A percentile compares a stretch with the other conserved stretches of the same genome.
Evolutionary conservation across 2,797 vertebrate species (phyloP).

Genomic region (Rhinatrema bivittatum): DNA sequence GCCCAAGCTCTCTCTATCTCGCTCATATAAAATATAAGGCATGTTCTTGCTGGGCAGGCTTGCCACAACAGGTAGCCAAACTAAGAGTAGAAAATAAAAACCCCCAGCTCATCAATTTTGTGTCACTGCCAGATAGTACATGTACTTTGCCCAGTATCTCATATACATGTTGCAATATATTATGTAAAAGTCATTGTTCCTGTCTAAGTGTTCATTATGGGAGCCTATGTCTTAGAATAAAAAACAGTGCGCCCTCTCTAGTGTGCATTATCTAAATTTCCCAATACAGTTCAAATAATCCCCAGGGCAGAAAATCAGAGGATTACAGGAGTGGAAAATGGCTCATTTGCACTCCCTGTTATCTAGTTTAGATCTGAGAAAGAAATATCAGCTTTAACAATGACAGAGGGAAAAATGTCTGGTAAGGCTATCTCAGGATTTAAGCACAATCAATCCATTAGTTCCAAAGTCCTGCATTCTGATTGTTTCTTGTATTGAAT

Average conservation of each 20-base stretch:
- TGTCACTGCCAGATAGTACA: neutral
- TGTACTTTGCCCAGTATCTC: neutral
- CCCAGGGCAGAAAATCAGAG: neutral
- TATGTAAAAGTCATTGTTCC: neutral
- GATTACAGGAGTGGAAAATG: neutral
- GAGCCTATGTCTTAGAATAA: slow-evolving; percentile 4
- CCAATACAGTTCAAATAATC: neutral
- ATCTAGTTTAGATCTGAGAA: neutral
- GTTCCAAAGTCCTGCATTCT: no score
- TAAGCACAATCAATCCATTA: no score
- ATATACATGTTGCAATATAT: accelerated
- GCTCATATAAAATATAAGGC: neutral
- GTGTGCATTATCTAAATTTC: neutral
- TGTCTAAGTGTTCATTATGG: neutral
- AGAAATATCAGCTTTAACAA: neutral
- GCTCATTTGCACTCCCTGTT: neutral
- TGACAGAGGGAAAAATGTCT: slow-evolving; percentile 7
- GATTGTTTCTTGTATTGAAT: no score
- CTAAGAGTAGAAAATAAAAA: slow-evolving; percentile 11
- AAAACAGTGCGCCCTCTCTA: neutral
- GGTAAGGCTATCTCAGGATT: slow-evolving; percentile 7
- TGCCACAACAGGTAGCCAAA: slow-evolving; percentile 6
- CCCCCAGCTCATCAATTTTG: no score
- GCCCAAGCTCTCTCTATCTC: neutral
- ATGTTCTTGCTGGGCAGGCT: neutral